Evolutionary conservation across 2,113 vertebrate genomes (phyloP).

Genomic region (Elanoides forficatus): DNA sequence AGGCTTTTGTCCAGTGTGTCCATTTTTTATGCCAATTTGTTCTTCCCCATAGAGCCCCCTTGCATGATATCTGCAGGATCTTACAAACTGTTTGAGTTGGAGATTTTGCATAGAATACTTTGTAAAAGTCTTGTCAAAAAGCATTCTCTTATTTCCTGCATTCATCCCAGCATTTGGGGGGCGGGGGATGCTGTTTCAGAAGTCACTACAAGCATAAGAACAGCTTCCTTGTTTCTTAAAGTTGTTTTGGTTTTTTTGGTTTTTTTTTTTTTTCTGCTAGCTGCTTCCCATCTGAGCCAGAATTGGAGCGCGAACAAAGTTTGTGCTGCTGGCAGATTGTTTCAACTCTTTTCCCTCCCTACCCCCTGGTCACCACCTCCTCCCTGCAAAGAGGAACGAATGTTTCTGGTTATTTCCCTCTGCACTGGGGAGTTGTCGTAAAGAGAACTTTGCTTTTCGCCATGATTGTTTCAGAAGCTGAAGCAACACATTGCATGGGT

Average conservation of each 20-base stretch:
- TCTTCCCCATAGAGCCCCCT: neutral
- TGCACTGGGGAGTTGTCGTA: neutral
- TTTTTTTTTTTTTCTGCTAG: neutral
- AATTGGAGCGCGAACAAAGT: slow-evolving; percentile 48
- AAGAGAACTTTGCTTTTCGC: neutral
- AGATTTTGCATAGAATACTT: neutral
- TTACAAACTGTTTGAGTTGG: neutral
- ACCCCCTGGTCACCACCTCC: slow-evolving; percentile 30
- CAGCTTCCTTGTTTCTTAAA: slow-evolving; percentile 16
- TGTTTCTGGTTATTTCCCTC: slow-evolving; percentile 36
- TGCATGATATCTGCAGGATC: neutral
- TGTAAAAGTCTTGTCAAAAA: neutral
- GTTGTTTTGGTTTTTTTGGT: neutral
- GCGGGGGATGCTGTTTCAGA: neutral
- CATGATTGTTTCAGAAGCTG: neutral
- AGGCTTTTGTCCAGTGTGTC: neutral
- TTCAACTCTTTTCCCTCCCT: slow-evolving; percentile 34
- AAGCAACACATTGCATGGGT: neutral
- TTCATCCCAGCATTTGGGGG: neutral
- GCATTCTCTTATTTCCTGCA: rapidly evolving
- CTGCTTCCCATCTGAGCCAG: slow-evolving; percentile 33
- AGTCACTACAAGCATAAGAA: neutral
- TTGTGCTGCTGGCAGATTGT: slow-evolving; percentile 34
- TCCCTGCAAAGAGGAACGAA: neutral
- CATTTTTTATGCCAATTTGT: neutral